Conservation (phyloP, 1,140 invertebrate genomes). For the Magallana angulata region DNA sequence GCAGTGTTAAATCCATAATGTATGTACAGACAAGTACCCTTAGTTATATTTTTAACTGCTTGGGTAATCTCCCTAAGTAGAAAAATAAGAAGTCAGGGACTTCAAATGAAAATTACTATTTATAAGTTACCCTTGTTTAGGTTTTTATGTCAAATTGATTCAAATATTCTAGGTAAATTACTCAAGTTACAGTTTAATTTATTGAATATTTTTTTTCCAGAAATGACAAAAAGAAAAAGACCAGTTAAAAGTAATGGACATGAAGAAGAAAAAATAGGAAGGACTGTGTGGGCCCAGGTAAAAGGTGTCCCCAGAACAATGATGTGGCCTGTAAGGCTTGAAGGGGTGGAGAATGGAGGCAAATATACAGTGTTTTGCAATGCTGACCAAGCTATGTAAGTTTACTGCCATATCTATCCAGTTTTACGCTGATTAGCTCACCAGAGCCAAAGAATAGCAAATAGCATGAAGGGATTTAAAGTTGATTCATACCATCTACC, state of each 20-base stretch:
- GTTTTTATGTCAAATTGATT: no score
- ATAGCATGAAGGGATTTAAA: constrained; percentile 6
- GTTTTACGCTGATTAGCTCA: not conserved
- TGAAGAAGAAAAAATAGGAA: not conserved
- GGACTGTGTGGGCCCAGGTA: not conserved
- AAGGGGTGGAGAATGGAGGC: not conserved
- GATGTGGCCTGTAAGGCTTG: constrained; percentile 8
- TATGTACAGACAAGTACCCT: not conserved
- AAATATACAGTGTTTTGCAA: not conserved
- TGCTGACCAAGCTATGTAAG: constrained; percentile 3
- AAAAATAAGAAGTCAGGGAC: not conserved
- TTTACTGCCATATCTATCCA: not conserved
- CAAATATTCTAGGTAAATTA: no score
- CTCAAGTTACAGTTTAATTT: no score
- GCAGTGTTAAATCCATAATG: not conserved
- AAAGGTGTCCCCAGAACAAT: not conserved
- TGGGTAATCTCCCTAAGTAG: not conserved
- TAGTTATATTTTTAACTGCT: not conserved
- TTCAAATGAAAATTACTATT: not conserved
- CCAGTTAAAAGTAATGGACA: not conserved
- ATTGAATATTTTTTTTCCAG: not conserved
- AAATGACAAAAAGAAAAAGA: not conserved
- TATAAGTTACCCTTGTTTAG: not conserved
- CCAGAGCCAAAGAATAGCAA: constrained; percentile 10
- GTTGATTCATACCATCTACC: not conserved